Conservation (phyloP, 1,140 invertebrate species). For the Drosophila serrata region DNA sequence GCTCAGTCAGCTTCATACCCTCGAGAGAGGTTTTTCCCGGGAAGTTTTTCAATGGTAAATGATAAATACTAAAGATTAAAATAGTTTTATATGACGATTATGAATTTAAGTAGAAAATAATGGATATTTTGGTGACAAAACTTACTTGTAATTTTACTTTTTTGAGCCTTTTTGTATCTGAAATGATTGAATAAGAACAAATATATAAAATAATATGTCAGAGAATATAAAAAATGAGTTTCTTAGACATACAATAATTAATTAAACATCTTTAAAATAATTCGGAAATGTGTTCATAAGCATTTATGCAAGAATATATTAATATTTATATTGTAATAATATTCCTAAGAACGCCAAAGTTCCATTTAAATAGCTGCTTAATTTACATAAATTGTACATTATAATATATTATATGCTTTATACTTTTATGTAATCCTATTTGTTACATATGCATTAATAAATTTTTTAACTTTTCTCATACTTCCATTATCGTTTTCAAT, state of each 20-base stretch:
- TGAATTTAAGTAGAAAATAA: background rate
- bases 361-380: background rate
- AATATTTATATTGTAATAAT: too few species aligned
- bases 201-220: background rate
- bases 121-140: background rate
- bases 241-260: too few species aligned
- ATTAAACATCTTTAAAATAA: background rate
- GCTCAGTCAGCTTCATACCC: constrained; percentile 9
- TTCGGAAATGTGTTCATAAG: background rate
- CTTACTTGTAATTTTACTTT: constrained; percentile 8
- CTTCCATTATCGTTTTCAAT: background rate
- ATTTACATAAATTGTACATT: too few species aligned
- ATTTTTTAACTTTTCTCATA: background rate
- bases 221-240: background rate
- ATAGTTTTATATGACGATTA: background rate
- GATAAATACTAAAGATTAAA: background rate
- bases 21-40: background rate
- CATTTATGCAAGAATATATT: too few species aligned
- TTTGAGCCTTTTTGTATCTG: background rate
- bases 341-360: background rate
- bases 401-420: background rate
- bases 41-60: background rate
- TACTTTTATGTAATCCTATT: background rate
- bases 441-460: too few species aligned
- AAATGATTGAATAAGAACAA: background rate